Evolutionary conservation across 53 echinoderm and acorn worm species (phyloP).

Genomic region (Crossaster papposus): DNA sequence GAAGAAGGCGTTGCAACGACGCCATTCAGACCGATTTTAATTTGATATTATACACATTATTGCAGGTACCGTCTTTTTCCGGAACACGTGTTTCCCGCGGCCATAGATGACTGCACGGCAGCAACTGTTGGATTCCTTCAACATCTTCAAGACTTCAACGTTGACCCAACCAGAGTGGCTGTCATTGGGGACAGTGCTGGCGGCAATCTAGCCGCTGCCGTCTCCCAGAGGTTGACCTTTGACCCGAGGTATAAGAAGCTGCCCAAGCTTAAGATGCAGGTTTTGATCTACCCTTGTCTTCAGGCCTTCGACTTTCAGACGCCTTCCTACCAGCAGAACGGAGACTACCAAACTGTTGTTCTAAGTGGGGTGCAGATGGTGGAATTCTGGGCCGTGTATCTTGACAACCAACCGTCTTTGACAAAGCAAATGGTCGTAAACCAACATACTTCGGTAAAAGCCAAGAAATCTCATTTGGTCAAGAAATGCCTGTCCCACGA

Average conservation of each 20-base stretch:
- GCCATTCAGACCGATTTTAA: background rate
- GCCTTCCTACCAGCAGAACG: background rate
- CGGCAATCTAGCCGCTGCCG: slow-evolving; percentile 78
- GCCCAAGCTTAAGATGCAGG: slow-evolving; percentile 7
- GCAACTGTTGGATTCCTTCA: slow-evolving; percentile 79
- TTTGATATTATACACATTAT: background rate
- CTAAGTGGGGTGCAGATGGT: background rate
- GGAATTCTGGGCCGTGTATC: slow-evolving; percentile 51
- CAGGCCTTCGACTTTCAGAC: background rate
- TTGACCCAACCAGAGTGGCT: slow-evolving; percentile 74
- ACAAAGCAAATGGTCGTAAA: slow-evolving; percentile 45
- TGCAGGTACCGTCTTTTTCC: slow-evolving; percentile 87
- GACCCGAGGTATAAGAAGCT: slow-evolving; percentile 42
- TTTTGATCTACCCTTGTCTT: background rate
- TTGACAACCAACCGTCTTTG: slow-evolving; percentile 9
- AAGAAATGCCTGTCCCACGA: slow-evolving; percentile 75
- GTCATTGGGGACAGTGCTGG: slow-evolving; percentile 94
- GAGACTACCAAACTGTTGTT: background rate
- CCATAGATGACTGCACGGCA: slow-evolving; percentile 76
- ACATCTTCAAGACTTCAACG: slow-evolving; percentile 67
- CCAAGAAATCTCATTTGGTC: slow-evolving; percentile 60
- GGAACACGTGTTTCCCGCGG: slow-evolving; percentile 73
- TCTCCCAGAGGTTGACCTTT: slow-evolving; percentile 72
- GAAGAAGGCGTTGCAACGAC: too few relatives aligned
- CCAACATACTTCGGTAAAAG: slow-evolving; percentile 69